These are phyloP conservation scores for Lagenorhynchus albirostris DNA, from an alignment of 2,113 vertebrate genomes.

Conservation along the genomic window DNA sequence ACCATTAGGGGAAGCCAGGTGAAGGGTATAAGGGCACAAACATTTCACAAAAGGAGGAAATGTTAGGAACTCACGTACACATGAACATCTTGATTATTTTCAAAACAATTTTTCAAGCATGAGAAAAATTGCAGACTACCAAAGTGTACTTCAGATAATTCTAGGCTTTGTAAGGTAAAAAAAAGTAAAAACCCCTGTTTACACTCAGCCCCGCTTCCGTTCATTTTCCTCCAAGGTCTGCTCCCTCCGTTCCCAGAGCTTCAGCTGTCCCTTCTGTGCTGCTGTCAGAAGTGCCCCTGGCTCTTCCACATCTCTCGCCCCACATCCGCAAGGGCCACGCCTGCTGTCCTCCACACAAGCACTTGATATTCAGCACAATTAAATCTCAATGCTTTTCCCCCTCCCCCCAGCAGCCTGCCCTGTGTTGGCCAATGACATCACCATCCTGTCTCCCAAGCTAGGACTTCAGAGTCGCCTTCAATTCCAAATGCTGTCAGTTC, in stretches of 20 bases:
- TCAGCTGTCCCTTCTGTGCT: not conserved
- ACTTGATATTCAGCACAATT: not conserved
- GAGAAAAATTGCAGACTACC: not conserved
- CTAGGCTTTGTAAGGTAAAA: not conserved
- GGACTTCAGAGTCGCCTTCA: not conserved
- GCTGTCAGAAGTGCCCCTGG: not conserved
- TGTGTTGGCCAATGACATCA: not conserved
- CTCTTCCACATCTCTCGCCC: not conserved
- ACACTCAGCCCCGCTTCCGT: not conserved
- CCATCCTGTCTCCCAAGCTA: not conserved
- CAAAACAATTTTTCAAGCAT: slow-evolving; percentile 4
- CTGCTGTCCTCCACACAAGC: not conserved
- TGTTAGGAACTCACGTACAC: not conserved
- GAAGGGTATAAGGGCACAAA: not conserved
- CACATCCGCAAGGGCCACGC: not conserved
- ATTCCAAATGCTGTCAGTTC: not conserved
- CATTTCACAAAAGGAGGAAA: not conserved
- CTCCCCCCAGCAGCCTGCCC: not conserved
- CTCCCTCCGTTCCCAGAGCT: not conserved
- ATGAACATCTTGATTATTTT: not conserved
- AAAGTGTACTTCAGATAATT: not conserved
- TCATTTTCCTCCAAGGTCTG: not conserved
- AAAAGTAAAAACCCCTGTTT: not conserved
- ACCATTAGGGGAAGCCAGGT: not conserved
- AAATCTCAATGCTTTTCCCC: not conserved